Evolutionary conservation across 2,797 vertebrate species (phyloP), one percentile per base, ranked within the genome.

Genomic region (Bovichtus diacanthus): DNA sequence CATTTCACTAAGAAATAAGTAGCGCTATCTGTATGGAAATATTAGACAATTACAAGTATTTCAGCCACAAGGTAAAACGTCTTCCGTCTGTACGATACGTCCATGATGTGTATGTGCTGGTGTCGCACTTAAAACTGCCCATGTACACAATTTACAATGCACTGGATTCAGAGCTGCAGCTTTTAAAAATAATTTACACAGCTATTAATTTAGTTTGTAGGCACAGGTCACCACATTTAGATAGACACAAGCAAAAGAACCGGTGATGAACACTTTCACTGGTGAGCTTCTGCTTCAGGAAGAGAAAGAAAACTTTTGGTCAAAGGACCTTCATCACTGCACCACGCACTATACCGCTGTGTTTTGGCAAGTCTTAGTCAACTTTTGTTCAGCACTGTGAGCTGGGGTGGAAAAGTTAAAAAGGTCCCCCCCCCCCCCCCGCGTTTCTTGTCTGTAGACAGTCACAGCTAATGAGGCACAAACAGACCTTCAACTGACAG

Each of bases 381-480:
- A 70, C 64, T 72, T 82, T 70, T 67, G 31, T 68, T 70, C 71
- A 64, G 67, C 80, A 77, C 51, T 59, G 46, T 59, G 66, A 77
- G 61, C 56, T 29, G 43, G 50, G 27, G 12, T 13, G 56, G 41
- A 47, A n/a, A n/a, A n/a, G n/a, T n/a, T n/a, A n/a, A n/a, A n/a
- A n/a, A n/a, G n/a, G n/a, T n/a, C n/a, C n/a, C n/a, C n/a, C n/a
- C n/a, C n/a, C n/a, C n/a, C n/a, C n/a, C n/a, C n/a, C n/a, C n/a
- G n/a, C n/a, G n/a, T 44, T 44, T 34, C n/a, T 44, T 60, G 70
- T 80, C 80, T 81, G 83, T 59, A 74, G 82, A 82, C 67, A 81
- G 84, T 82, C 70, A 44, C 56, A 43, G 68, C 69, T 86, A 86
- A 89, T 78, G 83, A 87, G 71, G 68, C 78, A 81, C 81, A 90